Conservation (phyloP, 2,888 invertebrate species). For the Sarcophaga subvicina region DNA sequence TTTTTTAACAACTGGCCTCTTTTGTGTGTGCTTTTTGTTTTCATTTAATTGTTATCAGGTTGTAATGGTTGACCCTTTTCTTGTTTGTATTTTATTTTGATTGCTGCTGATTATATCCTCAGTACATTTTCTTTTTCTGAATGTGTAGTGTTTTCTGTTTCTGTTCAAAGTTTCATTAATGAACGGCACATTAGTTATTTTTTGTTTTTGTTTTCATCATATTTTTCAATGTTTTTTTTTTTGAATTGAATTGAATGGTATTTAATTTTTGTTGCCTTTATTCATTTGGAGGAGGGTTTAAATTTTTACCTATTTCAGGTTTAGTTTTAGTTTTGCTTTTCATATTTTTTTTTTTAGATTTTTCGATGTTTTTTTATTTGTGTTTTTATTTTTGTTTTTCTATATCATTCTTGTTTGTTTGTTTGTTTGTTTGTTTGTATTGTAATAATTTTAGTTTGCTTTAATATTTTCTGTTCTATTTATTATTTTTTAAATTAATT, state of each 20-base stretch:
- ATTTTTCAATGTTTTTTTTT: conserved; percentile 38
- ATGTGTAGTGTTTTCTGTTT: conserved; percentile 39
- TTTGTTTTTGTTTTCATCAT: conserved; percentile 45
- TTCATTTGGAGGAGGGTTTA: conserved; percentile 1
- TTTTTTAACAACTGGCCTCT: too few relatives aligned
- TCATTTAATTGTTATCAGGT: conserved; percentile 36
- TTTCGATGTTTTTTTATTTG: conserved; percentile 69
- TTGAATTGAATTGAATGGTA: too few relatives aligned
- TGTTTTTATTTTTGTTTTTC: conserved; percentile 68
- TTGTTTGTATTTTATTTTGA: conserved; percentile 33
- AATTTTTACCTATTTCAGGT: conserved; percentile 69
- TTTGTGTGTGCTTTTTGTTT: neutral
- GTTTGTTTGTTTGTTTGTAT: conserved; percentile 33
- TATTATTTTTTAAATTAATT: conserved; percentile 59
- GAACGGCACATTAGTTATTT: conserved; percentile 69
- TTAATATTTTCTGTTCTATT: conserved; percentile 33
- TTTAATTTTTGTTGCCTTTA: too few relatives aligned
- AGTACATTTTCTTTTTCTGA: conserved; percentile 31
- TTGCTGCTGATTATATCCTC: conserved; percentile 31
- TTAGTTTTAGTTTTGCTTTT: conserved; percentile 53
- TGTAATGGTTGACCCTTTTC: conserved; percentile 34
- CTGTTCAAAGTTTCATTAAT: conserved; percentile 52
- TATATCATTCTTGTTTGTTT: conserved; percentile 58
- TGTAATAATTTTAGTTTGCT: neutral
- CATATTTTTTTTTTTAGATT: conserved; percentile 54